Base-by-base conservation (phyloP, 2,888 invertebrate species). In the Coelinius sp. region DNA sequence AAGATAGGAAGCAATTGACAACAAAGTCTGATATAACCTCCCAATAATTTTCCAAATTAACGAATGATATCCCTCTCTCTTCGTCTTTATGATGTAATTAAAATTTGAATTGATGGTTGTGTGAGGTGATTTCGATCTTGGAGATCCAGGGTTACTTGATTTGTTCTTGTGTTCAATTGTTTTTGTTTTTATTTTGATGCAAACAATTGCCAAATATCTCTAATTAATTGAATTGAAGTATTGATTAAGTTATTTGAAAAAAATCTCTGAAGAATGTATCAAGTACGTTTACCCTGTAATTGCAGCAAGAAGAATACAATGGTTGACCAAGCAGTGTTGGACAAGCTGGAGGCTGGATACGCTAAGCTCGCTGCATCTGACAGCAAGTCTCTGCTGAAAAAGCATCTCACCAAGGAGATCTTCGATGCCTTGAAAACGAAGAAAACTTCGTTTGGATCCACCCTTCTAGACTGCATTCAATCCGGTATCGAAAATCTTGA, bases 401-500 rank as follows among this genome's bases (percentile, higher is more conserved):
- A 98, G 89, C 95, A 95, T 91, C 92, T 97, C 84, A 94, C 96
- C 88, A 94, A 93, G 90, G 96, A 96, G 86, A 90, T 97, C 75
- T 96, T 97, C 89, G 97, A 98, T 86, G 92, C 92, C 84, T 92
- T 97, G 78, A 98, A 98, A 92, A 94, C 92, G 89, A 94, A 94
- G 92, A 97, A 97, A 90, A 97, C 97, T 76, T 93, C 94, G 79
- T 96, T 98, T 88, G 97, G 96, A 82, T 97, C 97, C 75, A 94
- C 95, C 75, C 93, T 98, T 76, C 91, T 97, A 88, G 97, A 98
- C 90, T 95, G 95, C 86, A 95, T 98, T 88, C 97, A 97, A 89
- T 98, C 98, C 82, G 98, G 97, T 88, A 91, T 97, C 86, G 97
- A 97, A 90, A 98, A 99, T 89, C 93, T 94, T 88, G 98, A 98